phyloP scores from a whole-genome alignment of 1,140 invertebrate genomes.

The Drosophila dunni region DNA sequence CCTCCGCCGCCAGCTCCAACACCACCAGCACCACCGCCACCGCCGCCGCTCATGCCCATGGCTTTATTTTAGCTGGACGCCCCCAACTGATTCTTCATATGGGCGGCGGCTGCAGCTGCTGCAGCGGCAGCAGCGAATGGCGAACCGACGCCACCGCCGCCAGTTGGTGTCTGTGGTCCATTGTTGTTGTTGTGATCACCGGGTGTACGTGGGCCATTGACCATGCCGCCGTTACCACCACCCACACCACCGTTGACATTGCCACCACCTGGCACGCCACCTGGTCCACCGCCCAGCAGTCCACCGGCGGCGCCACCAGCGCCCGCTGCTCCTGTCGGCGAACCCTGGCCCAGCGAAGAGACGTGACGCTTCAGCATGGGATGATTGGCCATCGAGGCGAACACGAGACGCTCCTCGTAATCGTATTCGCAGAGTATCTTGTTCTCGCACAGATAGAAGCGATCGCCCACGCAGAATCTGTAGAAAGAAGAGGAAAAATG shows the following conservation, averaged over 20 bases:
- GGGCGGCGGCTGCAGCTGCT: constrained; percentile 73
- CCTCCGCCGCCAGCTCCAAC: constrained; percentile 26
- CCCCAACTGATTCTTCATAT: constrained; percentile 83
- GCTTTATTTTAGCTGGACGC: constrained; percentile 85
- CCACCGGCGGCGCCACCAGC: constrained; percentile 39
- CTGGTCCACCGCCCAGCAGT: constrained; percentile 44
- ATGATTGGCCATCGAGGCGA: constrained; percentile 96
- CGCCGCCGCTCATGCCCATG: constrained; percentile 55
- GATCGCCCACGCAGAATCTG: constrained; percentile 98
- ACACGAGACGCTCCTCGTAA: constrained; percentile 96
- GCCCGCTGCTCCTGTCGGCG: constrained; percentile 64
- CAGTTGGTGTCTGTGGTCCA: constrained; percentile 70
- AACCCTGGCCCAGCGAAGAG: constrained; percentile 83
- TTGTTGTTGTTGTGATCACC: constrained; percentile 83
- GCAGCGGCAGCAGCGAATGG: constrained; percentile 75
- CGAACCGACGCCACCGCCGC: constrained; percentile 52
- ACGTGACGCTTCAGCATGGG: constrained; percentile 95
- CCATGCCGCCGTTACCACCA: constrained; percentile 45
- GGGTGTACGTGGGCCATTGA: constrained; percentile 75
- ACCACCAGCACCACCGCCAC: constrained; percentile 45
- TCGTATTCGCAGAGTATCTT: constrained; percentile 99
- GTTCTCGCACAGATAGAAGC: constrained; percentile 98
- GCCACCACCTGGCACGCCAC: constrained; percentile 24
- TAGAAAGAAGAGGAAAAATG: constrained; percentile 53
- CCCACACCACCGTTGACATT: constrained; percentile 42